Percentiles rank a stretch among this genome's conserved stretches.
These are phyloP conservation scores for Corvus hawaiiensis DNA, from an alignment of 2,113 vertebrate species.

Conservation along the genomic window DNA sequence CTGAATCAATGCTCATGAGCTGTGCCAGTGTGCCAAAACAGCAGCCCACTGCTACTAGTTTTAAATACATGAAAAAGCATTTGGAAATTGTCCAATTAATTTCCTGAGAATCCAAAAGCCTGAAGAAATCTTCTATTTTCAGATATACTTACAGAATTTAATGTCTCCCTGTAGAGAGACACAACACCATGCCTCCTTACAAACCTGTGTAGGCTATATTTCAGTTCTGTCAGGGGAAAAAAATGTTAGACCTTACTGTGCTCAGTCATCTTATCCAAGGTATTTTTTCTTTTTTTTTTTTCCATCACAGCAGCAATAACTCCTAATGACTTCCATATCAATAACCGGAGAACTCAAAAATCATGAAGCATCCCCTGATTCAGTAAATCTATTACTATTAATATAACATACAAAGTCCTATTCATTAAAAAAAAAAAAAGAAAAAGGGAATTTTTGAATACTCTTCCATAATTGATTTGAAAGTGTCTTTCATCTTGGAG, in stretches of 20 bases:
- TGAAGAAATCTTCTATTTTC: constrained; percentile 15
- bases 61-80: background rate
- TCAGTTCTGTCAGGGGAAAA: background rate
- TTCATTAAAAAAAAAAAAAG: background rate
- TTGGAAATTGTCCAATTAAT: constrained; percentile 32
- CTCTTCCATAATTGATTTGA: background rate
- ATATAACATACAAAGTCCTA: background rate
- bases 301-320: background rate
- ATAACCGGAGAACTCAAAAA: background rate
- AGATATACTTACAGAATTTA: background rate
- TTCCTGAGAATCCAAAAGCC: constrained; percentile 1
- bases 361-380: background rate
- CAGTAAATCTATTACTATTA: background rate
- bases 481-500: background rate
- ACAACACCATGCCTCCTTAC: background rate
- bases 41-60: background rate
- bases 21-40: background rate
- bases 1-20: background rate
- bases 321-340: background rate
- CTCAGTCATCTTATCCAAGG: background rate
- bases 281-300: background rate
- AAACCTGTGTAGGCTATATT: background rate
- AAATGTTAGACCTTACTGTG: background rate
- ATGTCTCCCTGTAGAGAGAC: background rate
- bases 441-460: background rate